A percentile compares a stretch with the other conserved stretches of the same genome.
These are phyloP conservation scores for Tyrannus savana DNA, from an alignment of 2,113 vertebrate genomes.

Conservation along the genomic window DNA sequence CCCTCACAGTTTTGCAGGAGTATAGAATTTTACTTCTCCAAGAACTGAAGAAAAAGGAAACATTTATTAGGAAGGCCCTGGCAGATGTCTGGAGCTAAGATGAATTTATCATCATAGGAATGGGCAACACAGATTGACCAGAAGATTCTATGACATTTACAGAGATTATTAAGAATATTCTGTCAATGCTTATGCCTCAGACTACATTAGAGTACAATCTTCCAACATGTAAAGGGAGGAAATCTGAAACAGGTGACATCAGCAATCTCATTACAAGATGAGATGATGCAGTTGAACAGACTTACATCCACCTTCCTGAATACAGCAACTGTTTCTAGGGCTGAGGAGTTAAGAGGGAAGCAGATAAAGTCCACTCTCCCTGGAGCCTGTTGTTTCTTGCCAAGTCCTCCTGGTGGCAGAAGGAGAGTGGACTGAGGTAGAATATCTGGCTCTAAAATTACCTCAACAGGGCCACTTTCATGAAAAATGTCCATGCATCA, in stretches of 20 bases:
- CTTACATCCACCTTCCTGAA: neutral
- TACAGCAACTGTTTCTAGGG: neutral
- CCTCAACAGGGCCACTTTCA: neutral
- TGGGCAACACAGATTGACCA: neutral
- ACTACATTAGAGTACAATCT: neutral
- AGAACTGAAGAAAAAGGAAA: neutral
- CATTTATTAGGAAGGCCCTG: neutral
- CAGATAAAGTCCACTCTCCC: neutral
- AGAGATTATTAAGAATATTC: neutral
- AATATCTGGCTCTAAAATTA: neutral
- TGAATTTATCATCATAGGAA: neutral
- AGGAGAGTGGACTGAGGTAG: neutral
- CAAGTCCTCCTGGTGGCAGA: conserved; percentile 7
- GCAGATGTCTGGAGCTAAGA: neutral
- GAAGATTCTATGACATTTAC: neutral
- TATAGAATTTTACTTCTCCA: neutral
- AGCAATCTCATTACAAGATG: neutral
- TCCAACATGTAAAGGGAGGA: neutral
- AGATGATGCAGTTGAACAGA: neutral
- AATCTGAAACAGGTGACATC: neutral
- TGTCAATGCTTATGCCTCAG: neutral
- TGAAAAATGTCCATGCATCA: neutral
- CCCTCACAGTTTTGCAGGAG: neutral
- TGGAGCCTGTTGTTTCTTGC: neutral
- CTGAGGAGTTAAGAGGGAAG: neutral